These are phyloP conservation scores for Diarsia rubi DNA, from an alignment of 2,888 invertebrate species.

Conservation along the genomic window DNA sequence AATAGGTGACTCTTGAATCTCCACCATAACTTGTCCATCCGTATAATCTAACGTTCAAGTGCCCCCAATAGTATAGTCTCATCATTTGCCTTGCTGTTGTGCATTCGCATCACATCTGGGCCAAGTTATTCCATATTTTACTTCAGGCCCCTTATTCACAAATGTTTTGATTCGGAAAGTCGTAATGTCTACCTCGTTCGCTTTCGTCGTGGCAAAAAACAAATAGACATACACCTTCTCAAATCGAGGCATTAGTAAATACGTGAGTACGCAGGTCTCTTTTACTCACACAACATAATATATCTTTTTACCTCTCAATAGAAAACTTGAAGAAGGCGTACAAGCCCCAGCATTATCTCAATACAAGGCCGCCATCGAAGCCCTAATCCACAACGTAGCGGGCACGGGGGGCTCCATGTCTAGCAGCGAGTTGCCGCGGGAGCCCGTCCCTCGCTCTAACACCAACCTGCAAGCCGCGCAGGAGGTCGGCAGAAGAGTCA, in stretches of 20 bases:
- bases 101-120: background rate
- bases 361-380: conserved; percentile 84
- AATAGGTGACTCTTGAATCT: no score
- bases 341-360: conserved; percentile 81
- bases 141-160: no score
- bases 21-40: no score
- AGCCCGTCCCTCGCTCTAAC: conserved; percentile 71
- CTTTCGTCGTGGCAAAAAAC: no score
- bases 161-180: no score
- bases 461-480: conserved; percentile 83
- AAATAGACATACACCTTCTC: no score
- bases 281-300: background rate
- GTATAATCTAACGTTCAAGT: background rate
- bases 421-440: conserved; percentile 58
- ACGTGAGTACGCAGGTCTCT: no score
- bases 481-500: conserved; percentile 86
- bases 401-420: conserved; percentile 55
- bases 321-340: conserved; percentile 85
- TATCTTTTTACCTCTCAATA: conserved; percentile 59
- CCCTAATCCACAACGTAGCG: conserved; percentile 80
- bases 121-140: background rate
- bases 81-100: background rate
- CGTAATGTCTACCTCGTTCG: no score
- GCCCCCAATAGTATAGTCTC: background rate
- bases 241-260: no score